These are phyloP conservation scores for Otolemur garnettii DNA, from an alignment of 2,113 vertebrate species.

Conservation along the genomic window DNA sequence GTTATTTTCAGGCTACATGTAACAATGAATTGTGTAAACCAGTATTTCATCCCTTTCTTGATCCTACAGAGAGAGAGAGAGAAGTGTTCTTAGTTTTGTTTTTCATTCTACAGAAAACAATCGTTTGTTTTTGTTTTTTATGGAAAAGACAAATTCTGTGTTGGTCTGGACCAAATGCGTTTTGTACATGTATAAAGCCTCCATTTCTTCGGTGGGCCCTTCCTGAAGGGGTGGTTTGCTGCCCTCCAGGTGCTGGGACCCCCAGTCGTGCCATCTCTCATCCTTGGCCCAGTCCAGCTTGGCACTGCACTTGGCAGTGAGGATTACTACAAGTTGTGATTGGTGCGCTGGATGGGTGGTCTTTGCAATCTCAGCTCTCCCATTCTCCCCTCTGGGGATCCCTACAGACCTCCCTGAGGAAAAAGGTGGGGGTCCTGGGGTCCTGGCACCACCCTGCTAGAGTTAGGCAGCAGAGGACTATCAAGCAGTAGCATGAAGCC, in stretches of 20 bases:
- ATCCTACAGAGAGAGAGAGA: constrained; percentile 60
- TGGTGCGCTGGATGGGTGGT: neutral
- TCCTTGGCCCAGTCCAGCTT: constrained; percentile 82
- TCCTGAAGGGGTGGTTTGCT: constrained; percentile 85
- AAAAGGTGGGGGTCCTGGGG: neutral
- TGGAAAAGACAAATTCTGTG: constrained; percentile 84
- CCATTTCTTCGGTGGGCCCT: constrained; percentile 84
- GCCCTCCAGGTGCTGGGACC: constrained; percentile 84
- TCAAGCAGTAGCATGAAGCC: constrained; percentile 61
- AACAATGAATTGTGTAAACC: constrained; percentile 87
- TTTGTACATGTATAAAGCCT: constrained; percentile 98
- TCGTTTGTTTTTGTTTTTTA: constrained; percentile 63
- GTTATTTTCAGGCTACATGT: constrained; percentile 89
- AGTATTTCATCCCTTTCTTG: constrained; percentile 89
- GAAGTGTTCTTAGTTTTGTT: constrained; percentile 79
- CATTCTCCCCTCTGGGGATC: neutral
- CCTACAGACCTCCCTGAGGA: neutral
- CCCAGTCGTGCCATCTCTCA: constrained; percentile 80
- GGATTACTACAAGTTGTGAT: constrained; percentile 82
- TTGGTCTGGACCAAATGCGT: constrained; percentile 97
- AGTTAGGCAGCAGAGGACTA: neutral
- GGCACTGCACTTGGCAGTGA: constrained; percentile 82
- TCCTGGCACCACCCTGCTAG: neutral
- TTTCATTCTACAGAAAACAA: constrained; percentile 61
- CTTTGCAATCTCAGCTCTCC: constrained; percentile 6